These are phyloP conservation scores for Sanderia malayensis DNA, from an alignment of 30 jellyfish, hydroid and myxozoan genomes.

Conservation along the genomic window DNA sequence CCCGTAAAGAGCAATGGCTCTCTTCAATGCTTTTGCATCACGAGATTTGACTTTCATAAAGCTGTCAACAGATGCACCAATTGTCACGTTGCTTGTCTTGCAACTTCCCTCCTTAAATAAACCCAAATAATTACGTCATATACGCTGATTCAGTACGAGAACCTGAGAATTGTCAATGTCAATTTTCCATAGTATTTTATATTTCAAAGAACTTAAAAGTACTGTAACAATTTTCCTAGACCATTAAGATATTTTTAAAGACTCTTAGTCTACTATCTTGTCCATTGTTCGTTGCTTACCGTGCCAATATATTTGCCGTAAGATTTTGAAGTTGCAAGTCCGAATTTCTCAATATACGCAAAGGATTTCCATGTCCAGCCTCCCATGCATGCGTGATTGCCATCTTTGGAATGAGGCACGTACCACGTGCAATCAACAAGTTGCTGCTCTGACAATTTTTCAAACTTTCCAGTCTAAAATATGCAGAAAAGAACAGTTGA, in stretches of 20 bases:
- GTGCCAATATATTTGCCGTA: constrained; percentile 82
- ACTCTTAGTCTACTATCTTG: no score
- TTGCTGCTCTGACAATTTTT: constrained; percentile 79
- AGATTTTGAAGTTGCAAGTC: constrained; percentile 73
- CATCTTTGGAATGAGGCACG: constrained; percentile 61
- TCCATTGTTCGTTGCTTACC: constrained; percentile 66
- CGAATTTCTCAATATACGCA: constrained; percentile 33
- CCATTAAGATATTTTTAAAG: no score
- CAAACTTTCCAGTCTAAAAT: constrained; percentile 63
- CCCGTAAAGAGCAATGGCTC: constrained; percentile 81
- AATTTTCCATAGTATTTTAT: no score
- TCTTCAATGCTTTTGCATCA: constrained; percentile 60
- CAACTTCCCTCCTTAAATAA: constrained; percentile 65
- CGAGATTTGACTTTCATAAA: constrained; percentile 62
- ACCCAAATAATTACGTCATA: no score
- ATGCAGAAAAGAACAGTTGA: background rate
- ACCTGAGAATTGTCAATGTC: no score
- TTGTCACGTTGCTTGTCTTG: constrained; percentile 33
- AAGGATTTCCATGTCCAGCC: constrained; percentile 97
- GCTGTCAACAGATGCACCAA: constrained; percentile 55
- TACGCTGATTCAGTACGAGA: no score
- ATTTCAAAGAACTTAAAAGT: no score
- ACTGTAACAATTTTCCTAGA: no score
- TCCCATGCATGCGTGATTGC: constrained; percentile 95
- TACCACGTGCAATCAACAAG: constrained; percentile 90